Base-by-base conservation (phyloP, 1,140 invertebrate species). In the Aphis gossypii region DNA sequence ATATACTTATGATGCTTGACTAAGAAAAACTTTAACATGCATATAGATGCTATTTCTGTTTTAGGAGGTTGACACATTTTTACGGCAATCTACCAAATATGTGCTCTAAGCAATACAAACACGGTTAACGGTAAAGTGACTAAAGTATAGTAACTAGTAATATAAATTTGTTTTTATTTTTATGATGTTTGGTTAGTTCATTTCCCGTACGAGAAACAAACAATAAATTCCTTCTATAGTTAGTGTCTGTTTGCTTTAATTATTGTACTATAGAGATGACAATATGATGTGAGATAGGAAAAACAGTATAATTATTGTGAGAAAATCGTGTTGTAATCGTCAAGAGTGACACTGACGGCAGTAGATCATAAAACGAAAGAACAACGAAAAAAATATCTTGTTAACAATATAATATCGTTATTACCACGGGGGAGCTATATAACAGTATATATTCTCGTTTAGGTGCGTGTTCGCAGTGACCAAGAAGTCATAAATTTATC, bases 171-270 rank as follows among this genome's bases (percentile, higher is more conserved):
- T 90, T 56, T 35, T 56, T 25, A 38, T 68, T 90, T 90, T 90
- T 90, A 90, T 60, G 89, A 90, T 90, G 60, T 90, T 90, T 90
- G 38, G 44, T 68, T 60, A 90, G 89, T 90, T 60, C 2, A 41
- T 60, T 90, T 90, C 30, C 54, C 89, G 23, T 41, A 46, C 38
- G n/a, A 41, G 41, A 90, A n/a, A 90, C 54, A n/a, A 90, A 90
- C 54, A 90, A 41, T 87, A 48, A n/a, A n/a, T 54, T 38, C 51
- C 48, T 54, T 35, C 2, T 89, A 35, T 20, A 7, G 21, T 41
- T 84, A 46, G 84, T 56, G 30, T 54, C 35, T 89, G 87, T 89
- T 89, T 89, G 41, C 87, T 54, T 54, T 54, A 88, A 88, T 88
- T 38, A 51, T 88, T 54, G 30, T 88, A n/a, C n/a, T 21, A n/a